These are phyloP conservation scores for Eristalis arbustorum DNA, from an alignment of 2,888 invertebrate genomes.

Conservation along the genomic window DNA sequence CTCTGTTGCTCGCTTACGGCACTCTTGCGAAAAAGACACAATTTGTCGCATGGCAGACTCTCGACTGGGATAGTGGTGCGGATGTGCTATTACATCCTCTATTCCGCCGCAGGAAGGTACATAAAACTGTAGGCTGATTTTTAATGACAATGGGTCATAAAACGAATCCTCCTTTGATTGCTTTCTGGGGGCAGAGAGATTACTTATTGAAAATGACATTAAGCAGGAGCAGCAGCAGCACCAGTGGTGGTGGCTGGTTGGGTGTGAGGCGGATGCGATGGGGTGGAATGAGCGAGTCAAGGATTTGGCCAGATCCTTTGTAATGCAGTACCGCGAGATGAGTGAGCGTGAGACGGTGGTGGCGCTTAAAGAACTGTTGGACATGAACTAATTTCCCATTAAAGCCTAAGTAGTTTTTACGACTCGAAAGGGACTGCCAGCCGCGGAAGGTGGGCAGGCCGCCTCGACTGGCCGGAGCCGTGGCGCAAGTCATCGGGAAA, in stretches of 20 bases:
- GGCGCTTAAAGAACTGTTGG: neutral
- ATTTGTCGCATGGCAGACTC: conserved; percentile 52
- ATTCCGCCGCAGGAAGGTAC: conserved; percentile 24
- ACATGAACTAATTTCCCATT: neutral
- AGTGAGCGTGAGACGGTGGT: neutral
- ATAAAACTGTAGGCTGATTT: conserved; percentile 61
- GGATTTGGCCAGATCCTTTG: neutral
- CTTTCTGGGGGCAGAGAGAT: conserved; percentile 48
- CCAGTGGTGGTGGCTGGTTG: neutral
- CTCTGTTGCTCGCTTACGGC: neutral
- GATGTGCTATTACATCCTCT: conserved; percentile 46
- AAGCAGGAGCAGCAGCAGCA: neutral
- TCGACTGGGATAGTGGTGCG: conserved; percentile 35
- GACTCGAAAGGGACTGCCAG: neutral
- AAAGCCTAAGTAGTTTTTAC: neutral
- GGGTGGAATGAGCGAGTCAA: neutral
- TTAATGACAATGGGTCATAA: conserved; percentile 68
- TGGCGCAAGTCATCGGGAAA: neutral
- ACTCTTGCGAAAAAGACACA: conserved; percentile 19
- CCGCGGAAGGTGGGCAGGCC: neutral
- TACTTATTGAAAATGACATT: conserved; percentile 63
- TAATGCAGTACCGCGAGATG: conserved; percentile 9
- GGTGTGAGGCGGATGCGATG: neutral
- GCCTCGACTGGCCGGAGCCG: neutral
- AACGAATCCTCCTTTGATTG: conserved; percentile 63